These are phyloP conservation scores for Syngnathoides biaculeatus DNA, from an alignment of 2,113 vertebrate genomes.

Conservation along the genomic window DNA sequence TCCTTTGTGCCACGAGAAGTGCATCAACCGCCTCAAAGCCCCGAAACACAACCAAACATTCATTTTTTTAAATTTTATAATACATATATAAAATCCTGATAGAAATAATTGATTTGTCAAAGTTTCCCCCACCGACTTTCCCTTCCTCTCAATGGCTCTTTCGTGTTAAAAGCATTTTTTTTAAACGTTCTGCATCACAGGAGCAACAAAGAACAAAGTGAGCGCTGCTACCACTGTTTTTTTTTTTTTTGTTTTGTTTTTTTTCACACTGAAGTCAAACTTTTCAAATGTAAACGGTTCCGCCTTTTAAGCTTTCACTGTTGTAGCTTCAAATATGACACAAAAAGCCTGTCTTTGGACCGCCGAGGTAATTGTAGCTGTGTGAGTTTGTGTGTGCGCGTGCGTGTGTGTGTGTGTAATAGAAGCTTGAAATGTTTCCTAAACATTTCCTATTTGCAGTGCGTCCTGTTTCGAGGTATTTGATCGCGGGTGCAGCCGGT, in stretches of 20 bases:
- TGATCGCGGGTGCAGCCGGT: slow-evolving; percentile 49
- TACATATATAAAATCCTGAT: slow-evolving; percentile 56
- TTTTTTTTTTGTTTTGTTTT: slow-evolving; percentile 45
- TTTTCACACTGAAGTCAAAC: slow-evolving; percentile 45
- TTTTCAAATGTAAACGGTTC: slow-evolving; percentile 54
- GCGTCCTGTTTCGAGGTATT: slow-evolving; percentile 69
- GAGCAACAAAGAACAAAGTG: slow-evolving; percentile 59
- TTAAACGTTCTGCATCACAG: slow-evolving; percentile 49
- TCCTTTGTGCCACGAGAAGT: slow-evolving; percentile 51
- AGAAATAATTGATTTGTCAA: slow-evolving; percentile 65
- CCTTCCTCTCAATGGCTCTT: slow-evolving; percentile 61
- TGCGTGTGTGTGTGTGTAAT: slow-evolving; percentile 57
- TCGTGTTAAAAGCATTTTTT: slow-evolving; percentile 36
- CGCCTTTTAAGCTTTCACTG: slow-evolving; percentile 42
- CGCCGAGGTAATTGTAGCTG: slow-evolving; percentile 70
- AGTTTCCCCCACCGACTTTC: slow-evolving; percentile 40
- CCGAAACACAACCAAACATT: slow-evolving; percentile 53
- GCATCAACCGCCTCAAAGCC: slow-evolving; percentile 55
- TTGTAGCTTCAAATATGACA: slow-evolving; percentile 58
- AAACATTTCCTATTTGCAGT: slow-evolving; percentile 55
- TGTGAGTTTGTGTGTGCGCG: slow-evolving; percentile 38
- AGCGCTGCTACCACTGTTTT: slow-evolving; percentile 55
- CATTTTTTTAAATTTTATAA: slow-evolving; percentile 34
- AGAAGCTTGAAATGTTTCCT: slow-evolving; percentile 64
- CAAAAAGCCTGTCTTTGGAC: slow-evolving; percentile 73